Evolutionary conservation across 2,888 invertebrate species (phyloP), one percentile per base, ranked within the genome.

Genomic region (Rhingia rostrata): DNA sequence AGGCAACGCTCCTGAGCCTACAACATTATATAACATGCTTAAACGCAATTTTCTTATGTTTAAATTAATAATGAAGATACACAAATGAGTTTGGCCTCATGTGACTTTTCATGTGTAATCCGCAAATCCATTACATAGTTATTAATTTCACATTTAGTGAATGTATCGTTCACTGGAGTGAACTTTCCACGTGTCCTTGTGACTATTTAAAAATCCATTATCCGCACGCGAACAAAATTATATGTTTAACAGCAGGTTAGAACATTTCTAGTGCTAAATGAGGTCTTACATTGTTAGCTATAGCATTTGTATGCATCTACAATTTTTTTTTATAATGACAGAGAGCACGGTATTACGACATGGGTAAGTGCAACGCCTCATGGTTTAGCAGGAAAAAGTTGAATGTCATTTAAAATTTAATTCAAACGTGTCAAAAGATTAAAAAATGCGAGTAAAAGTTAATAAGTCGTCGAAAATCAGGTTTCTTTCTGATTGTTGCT

Each of bases 221-320:
- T 12, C 63, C 41, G 37, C 81, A 82, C 77, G 81, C 70, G 35
- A 77, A 9, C 37, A 7, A 9, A 10, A 4, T 9, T 9, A 4
- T 4, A 22, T 22, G 22, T 22, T 22, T 22, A 22, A 37, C 54
- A 74, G 47, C 47, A 49, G 37, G 63, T 75, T 64, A 39, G 63
- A 7, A 58, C 69, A 51, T 43, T 56, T 43, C 6, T 64, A 4
- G 32, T 67, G 43, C 45, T 54, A 69, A 45, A 53, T 33, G 12
- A 5, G 53, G 12, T 35, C 35, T 33, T 51, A 58, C 45, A 7
- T n/a, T 69, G 45, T 64, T 47, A 78, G 63, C 10, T 30, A 6
- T 14, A 32, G 12, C 66, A 53, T 47, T 80, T 74, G 35, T 53
- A 35, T 61, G 51, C 64, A 70, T 64, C 58, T 61, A 53, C 75